Conservation (phyloP, 2,888 invertebrate genomes). For the Megamerina dolium region DNA sequence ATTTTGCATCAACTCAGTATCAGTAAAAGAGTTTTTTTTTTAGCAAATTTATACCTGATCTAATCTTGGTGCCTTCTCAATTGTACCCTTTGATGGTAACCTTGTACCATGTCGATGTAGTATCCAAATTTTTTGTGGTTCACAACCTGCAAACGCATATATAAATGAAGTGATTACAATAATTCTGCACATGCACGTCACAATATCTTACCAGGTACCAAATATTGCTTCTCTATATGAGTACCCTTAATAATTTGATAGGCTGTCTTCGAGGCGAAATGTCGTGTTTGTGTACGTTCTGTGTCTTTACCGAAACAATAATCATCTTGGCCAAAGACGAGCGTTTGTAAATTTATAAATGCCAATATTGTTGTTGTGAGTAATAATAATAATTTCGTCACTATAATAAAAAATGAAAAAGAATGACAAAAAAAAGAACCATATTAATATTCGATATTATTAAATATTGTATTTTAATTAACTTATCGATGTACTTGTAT, state of each 20-base stretch:
- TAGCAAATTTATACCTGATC: slow-evolving; percentile 52
- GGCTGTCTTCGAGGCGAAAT: slow-evolving; percentile 69
- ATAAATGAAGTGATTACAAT: too few species aligned
- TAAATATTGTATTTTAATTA: not conserved
- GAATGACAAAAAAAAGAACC: not conserved
- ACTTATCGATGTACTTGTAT: too few species aligned
- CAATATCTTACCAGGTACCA: slow-evolving; percentile 61
- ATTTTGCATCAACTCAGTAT: too few species aligned
- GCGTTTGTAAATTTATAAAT: slow-evolving; percentile 20
- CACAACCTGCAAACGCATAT: slow-evolving; percentile 62
- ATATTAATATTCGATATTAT: too few species aligned
- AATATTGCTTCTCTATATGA: slow-evolving; percentile 53
- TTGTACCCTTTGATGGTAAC: slow-evolving; percentile 56
- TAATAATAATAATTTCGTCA: slow-evolving; percentile 28
- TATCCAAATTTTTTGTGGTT: slow-evolving; percentile 67
- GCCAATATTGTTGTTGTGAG: slow-evolving; percentile 23
- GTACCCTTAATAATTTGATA: slow-evolving; percentile 65
- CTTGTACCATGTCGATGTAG: slow-evolving; percentile 65
- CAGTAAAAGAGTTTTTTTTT: too few species aligned
- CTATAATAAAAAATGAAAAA: slow-evolving; percentile 13
- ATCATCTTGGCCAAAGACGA: slow-evolving; percentile 27
- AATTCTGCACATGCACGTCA: not conserved
- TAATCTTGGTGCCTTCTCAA: slow-evolving; percentile 54
- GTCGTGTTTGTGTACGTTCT: slow-evolving; percentile 41
- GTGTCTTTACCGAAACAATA: slow-evolving; percentile 45